Base-by-base conservation (phyloP, 2,113 vertebrate species). In the Cyanoderma ruficeps region DNA sequence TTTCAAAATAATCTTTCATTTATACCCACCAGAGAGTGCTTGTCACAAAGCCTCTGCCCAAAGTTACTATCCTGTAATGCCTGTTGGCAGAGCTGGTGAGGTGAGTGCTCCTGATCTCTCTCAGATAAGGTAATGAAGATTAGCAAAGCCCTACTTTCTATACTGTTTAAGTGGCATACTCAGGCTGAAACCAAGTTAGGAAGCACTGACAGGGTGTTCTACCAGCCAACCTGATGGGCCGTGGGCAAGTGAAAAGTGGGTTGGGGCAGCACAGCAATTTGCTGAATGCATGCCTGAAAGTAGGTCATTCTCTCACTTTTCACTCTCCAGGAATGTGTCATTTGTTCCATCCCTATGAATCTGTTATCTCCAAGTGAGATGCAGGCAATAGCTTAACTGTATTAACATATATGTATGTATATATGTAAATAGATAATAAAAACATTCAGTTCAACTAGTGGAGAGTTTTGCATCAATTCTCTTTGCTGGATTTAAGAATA, bases 281-380 rank as follows among this genome's bases (percentile, higher is more conserved):
- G 79, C 10, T 14, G 30, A 41, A 30, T 17, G 17, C 13, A 10
- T 0, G 1, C 8, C 1, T 13, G 27, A 31, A 23, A 53, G 31
- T 4, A 53, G 31, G 21, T 35, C 0, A 4, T 60, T 37, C 25
- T 69, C 49, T 72, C 33, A 20, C 8, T 68, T 64, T 46, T 59
- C 6, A 23, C 9, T 68, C 30, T 37, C 70, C 17, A 21, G 33
- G 33, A 65, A 76, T 7, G 19, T 15, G 25, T 20, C 39, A 18
- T 42, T 80, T 49, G 5, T 46, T 57, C 67, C 28, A 53, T 53
- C 13, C 6, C 46, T 17, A 13, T 4, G 13, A 77, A 31, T 18
- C 13, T n/a, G 17, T 8, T 23, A 41, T 20, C 42, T 50, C 28
- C 50, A 59, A 53, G 35, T 12, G 28, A 83, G 24, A 64, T 22